phyloP scores from a whole-genome alignment of 2,888 invertebrate species.

The Drosophila formosana region DNA sequence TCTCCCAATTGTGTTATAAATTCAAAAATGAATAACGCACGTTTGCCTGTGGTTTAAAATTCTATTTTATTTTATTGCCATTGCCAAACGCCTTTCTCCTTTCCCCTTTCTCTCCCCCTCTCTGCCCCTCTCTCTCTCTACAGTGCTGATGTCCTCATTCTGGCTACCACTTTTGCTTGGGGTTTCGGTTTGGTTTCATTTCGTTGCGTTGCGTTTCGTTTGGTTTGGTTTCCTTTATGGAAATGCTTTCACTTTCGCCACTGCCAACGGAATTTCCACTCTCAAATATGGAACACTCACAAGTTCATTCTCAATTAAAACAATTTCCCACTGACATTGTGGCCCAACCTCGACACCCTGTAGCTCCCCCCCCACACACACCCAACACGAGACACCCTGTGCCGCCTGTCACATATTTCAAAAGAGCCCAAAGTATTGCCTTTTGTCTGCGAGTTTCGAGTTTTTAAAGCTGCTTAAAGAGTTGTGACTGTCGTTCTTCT shows the following conservation, averaged over 20 bases:
- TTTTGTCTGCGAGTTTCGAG: conserved; percentile 35
- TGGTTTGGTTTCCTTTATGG: conserved; percentile 43
- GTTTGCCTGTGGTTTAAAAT: conserved; percentile 77
- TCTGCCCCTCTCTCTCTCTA: neutral
- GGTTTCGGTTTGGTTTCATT: conserved; percentile 10
- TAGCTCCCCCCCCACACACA: neutral
- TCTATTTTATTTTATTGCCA: conserved; percentile 77
- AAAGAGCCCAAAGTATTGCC: conserved; percentile 31
- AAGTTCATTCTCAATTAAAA: conserved; percentile 64
- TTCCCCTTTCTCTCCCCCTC: neutral
- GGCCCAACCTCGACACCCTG: conserved; percentile 16
- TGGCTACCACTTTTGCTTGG: conserved; percentile 8
- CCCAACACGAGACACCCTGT: neutral
- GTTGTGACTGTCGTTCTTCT: conserved; percentile 26
- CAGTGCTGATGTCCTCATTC: neutral
- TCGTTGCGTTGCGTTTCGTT: conserved; percentile 1
- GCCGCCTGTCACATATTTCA: conserved; percentile 42
- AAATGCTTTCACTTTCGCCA: conserved; percentile 60
- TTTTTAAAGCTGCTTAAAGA: conserved; percentile 61
- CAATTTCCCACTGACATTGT: conserved; percentile 58
- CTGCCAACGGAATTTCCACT: conserved; percentile 36
- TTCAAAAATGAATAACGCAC: conserved; percentile 81
- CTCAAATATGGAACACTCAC: conserved; percentile 27
- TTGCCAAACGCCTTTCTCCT: conserved; percentile 37
- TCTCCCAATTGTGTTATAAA: conserved; percentile 80